phyloP scores from a whole-genome alignment of 2,888 invertebrate species.

The Heteropelma amictum region DNA sequence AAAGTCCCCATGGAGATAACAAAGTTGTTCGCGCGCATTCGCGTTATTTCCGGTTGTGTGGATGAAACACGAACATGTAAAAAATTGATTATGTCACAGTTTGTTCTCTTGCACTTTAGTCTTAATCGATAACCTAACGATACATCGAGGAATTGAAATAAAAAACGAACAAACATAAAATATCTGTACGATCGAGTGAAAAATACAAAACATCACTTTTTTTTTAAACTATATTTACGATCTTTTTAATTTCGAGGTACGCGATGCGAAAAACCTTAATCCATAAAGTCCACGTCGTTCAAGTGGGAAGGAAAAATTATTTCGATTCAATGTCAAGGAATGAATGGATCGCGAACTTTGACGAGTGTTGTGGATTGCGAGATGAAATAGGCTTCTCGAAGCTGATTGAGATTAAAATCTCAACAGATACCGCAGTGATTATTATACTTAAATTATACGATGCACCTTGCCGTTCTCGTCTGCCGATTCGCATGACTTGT shows the following conservation, averaged over 20 bases:
- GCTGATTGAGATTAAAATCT: constrained; percentile 27
- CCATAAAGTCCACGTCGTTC: no score
- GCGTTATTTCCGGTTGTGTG: not conserved
- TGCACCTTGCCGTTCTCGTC: not conserved
- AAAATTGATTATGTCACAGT: not conserved
- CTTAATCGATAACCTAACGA: no score
- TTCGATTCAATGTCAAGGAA: no score
- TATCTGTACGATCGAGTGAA: no score
- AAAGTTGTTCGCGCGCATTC: not conserved
- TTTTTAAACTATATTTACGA: no score
- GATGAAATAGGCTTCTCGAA: constrained; percentile 11
- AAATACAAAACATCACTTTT: no score
- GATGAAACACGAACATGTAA: not conserved
- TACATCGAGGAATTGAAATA: not conserved
- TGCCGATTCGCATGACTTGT: constrained; percentile 6
- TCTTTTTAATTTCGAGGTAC: no score
- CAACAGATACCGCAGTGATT: not conserved
- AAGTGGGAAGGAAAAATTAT: no score
- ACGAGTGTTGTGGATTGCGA: not conserved
- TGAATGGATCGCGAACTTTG: not conserved
- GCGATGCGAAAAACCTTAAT: no score
- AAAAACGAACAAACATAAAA: not conserved
- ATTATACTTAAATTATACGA: not conserved
- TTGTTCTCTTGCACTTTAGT: no score
- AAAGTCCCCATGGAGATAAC: constrained; percentile 38